These are phyloP conservation scores for Propithecus perrieri DNA, from an alignment of 2,797 vertebrate genomes.

Conservation along the genomic window DNA sequence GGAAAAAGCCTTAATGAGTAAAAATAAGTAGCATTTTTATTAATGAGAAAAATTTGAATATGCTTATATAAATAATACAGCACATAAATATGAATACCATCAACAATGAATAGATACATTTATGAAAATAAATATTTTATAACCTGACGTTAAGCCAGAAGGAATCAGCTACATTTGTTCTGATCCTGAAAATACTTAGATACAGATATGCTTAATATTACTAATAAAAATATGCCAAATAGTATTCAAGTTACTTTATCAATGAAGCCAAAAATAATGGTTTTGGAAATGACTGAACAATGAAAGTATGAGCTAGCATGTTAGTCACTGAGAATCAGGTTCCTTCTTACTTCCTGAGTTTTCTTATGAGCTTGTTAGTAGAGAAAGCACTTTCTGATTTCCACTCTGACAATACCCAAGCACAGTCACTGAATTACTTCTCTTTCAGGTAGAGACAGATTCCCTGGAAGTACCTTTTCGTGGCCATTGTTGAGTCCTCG, in stretches of 20 bases:
- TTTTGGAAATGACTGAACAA: neutral
- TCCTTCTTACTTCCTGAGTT: neutral
- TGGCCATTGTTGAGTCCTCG: neutral
- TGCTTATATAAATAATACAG: neutral
- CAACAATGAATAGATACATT: neutral
- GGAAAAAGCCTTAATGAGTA: neutral
- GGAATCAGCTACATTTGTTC: neutral
- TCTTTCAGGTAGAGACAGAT: constrained; percentile 69
- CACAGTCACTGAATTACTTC: constrained; percentile 51
- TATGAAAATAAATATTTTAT: neutral
- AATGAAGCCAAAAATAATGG: neutral
- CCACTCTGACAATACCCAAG: constrained; percentile 72
- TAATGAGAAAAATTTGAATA: neutral
- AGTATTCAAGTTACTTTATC: neutral
- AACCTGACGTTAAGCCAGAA: neutral
- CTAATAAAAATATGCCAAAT: neutral
- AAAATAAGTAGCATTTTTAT: neutral
- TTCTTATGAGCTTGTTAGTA: constrained; percentile 60
- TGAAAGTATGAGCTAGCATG: neutral
- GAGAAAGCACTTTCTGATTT: constrained; percentile 76
- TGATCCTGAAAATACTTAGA: neutral
- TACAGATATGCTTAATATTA: neutral
- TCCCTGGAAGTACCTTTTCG: constrained; percentile 73
- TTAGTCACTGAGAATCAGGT: neutral
- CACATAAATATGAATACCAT: neutral